A percentile compares a stretch with the other conserved stretches of the same genome.
These are phyloP conservation scores for Ceratina calcarata DNA, from an alignment of 1,140 invertebrate species.

Conservation along the genomic window DNA sequence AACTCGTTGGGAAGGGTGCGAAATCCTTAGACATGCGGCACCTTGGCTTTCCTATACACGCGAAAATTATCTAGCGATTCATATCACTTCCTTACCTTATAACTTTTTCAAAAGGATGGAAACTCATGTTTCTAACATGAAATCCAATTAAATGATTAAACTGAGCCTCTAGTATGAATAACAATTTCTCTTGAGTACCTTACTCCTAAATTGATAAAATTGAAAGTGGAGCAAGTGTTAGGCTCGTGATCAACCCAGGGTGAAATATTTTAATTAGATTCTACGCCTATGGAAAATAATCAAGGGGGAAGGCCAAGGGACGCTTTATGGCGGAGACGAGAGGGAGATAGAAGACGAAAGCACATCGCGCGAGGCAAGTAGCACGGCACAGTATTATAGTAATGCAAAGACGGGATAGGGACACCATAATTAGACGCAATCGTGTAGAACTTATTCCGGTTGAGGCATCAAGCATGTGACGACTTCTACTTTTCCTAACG, in stretches of 20 bases:
- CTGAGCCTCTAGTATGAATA: no score
- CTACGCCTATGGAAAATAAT: conserved; percentile 72
- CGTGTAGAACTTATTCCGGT: conserved; percentile 76
- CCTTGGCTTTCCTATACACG: neutral
- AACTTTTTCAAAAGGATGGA: no score
- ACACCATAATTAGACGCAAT: conserved; percentile 74
- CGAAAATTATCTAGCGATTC: neutral
- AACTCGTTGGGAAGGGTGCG: neutral
- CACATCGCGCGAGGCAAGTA: conserved; percentile 60
- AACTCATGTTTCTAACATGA: no score
- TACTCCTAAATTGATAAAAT: no score
- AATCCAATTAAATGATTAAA: no score
- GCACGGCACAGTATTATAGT: conserved; percentile 66
- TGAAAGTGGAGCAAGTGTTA: neutral
- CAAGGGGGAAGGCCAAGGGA: conserved; percentile 68
- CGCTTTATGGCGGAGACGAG: conserved; percentile 59
- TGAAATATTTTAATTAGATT: conserved; percentile 62
- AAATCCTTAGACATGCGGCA: neutral
- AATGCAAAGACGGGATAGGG: conserved; percentile 69
- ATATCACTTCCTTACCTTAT: no score
- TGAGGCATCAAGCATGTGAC: conserved; percentile 70
- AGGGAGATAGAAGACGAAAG: conserved; percentile 56
- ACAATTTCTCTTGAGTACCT: no score
- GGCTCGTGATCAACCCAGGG: conserved; percentile 7
- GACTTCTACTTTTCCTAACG: conserved; percentile 61